Evolutionary conservation across 2,888 invertebrate species (phyloP).

Genomic region (Ormyrus pomaceus): DNA sequence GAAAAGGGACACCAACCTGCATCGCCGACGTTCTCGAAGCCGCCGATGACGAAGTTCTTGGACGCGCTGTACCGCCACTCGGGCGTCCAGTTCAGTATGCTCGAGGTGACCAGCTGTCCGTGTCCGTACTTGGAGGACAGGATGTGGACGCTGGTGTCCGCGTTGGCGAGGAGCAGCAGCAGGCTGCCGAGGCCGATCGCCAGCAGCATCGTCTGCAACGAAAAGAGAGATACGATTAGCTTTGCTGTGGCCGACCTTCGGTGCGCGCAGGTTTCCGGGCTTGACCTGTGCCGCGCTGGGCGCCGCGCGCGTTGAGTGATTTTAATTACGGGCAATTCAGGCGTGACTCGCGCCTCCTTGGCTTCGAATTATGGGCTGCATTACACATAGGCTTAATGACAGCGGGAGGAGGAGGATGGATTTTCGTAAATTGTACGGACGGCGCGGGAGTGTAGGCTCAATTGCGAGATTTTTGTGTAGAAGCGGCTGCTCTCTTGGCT

Average conservation of each 20-base stretch:
- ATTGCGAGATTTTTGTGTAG: background rate
- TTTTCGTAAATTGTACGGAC: background rate
- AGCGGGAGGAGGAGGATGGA: background rate
- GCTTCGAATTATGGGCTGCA: background rate
- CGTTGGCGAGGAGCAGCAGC: slow-evolving; percentile 57
- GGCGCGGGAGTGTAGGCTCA: background rate
- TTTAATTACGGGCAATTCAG: slow-evolving; percentile 61
- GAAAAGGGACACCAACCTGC: slow-evolving; percentile 23
- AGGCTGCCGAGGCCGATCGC: slow-evolving; percentile 37
- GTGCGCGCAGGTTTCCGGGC: background rate
- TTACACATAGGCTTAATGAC: background rate
- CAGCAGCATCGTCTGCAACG: slow-evolving; percentile 53
- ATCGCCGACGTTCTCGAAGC: slow-evolving; percentile 60
- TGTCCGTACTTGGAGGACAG: slow-evolving; percentile 64
- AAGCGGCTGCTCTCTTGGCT: background rate
- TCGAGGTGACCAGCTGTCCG: slow-evolving; percentile 86
- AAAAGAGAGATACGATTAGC: slow-evolving; percentile 7
- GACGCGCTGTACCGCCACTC: slow-evolving; percentile 76
- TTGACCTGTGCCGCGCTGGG: slow-evolving; percentile 13
- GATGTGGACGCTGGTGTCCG: slow-evolving; percentile 74
- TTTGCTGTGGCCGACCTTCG: no score
- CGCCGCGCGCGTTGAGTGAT: slow-evolving; percentile 54
- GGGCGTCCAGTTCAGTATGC: slow-evolving; percentile 86
- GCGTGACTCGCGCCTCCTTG: background rate
- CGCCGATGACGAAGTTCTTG: slow-evolving; percentile 83